Evolutionary conservation across 2,797 vertebrate genomes (phyloP).

Genomic region (Acridotheres tristis): DNA sequence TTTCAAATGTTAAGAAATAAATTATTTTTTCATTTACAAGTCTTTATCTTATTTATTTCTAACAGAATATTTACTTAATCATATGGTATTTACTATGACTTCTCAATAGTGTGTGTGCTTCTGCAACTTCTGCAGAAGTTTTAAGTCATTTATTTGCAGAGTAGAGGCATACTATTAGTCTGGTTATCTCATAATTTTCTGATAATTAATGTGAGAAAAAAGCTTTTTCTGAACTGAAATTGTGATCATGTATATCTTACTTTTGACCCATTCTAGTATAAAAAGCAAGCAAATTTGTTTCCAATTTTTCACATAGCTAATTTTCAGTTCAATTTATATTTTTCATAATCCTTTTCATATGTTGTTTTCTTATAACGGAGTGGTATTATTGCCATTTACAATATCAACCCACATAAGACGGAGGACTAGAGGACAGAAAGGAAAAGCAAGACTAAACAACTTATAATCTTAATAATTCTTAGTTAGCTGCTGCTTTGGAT

Average conservation of each 20-base stretch:
- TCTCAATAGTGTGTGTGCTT: neutral
- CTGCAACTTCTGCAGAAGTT: neutral
- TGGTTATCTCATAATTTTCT: neutral
- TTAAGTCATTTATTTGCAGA: neutral
- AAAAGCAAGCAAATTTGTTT: neutral
- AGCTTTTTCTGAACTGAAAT: neutral
- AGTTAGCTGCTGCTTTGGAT: slow-evolving; percentile 37
- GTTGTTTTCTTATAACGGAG: neutral
- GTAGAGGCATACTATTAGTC: neutral
- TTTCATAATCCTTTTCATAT: neutral
- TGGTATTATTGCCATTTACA: neutral
- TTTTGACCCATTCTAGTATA: neutral
- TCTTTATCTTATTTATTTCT: neutral
- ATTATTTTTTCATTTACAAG: neutral
- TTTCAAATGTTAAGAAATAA: neutral
- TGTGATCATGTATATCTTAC: neutral
- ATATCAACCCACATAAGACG: neutral
- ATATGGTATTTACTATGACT: neutral
- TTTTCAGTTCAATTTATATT: neutral
- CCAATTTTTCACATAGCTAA: neutral
- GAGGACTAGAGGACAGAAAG: neutral
- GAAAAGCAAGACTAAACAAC: slow-evolving; percentile 33
- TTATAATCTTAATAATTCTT: slow-evolving; percentile 2
- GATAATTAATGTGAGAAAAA: neutral
- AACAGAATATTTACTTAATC: neutral